phyloP scores from a whole-genome alignment of 1,140 invertebrate genomes.

The Temnothorax longispinosus region DNA sequence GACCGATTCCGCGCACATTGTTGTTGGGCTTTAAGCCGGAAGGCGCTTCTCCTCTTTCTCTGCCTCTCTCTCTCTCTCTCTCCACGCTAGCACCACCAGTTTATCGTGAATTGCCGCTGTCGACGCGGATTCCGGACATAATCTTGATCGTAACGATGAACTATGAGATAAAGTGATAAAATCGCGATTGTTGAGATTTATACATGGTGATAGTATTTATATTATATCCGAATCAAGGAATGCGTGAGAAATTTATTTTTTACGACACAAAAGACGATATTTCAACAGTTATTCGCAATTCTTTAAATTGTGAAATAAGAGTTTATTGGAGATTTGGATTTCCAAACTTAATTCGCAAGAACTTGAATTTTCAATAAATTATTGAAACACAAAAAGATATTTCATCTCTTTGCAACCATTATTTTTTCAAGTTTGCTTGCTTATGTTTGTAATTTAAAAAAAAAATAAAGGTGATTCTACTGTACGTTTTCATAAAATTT shows the following conservation, averaged over 20 bases:
- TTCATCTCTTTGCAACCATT: neutral
- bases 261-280: neutral
- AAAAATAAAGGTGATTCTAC: neutral
- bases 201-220: neutral
- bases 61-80: neutral
- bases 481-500: neutral
- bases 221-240: neutral
- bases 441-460: neutral
- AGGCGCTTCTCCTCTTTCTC: neutral
- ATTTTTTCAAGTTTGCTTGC: neutral
- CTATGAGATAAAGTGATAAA: neutral
- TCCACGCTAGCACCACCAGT: neutral
- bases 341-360: neutral
- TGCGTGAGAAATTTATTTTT: neutral
- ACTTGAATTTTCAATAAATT: neutral
- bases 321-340: neutral
- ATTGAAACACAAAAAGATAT: neutral
- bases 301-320: neutral
- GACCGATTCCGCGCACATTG: constrained; percentile 32
- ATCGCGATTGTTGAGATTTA: neutral
- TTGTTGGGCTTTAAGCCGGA: constrained; percentile 34
- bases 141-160: neutral
- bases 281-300: neutral
- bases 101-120: constrained; percentile 9
- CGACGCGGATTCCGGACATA: neutral